Evolutionary conservation across 2,888 invertebrate genomes (phyloP).

Genomic region (Uloborus plumipes): DNA sequence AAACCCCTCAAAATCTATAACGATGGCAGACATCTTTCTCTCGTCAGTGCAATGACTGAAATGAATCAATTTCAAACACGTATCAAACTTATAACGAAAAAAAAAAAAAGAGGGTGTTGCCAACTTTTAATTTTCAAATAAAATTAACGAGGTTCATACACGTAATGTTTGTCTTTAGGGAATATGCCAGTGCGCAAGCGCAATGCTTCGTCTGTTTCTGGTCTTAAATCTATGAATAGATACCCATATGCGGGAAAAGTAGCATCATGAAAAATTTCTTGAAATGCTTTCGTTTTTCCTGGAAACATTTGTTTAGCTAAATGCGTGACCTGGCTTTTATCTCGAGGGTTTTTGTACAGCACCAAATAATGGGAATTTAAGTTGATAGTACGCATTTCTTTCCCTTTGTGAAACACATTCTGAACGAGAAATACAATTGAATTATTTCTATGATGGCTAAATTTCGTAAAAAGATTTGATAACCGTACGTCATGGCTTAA

Average conservation of each 20-base stretch:
- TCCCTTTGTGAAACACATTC: conserved; percentile 23
- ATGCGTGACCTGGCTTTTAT: conserved; percentile 8
- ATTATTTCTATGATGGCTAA: conserved; percentile 28
- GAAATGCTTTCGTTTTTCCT: conserved; percentile 15
- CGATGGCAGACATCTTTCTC: background rate
- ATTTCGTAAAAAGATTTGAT: conserved; percentile 26
- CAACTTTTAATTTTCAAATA: no score
- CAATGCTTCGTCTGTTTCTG: background rate
- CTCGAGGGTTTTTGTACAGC: conserved; percentile 8
- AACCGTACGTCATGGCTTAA: conserved; percentile 1
- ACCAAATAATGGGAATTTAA: conserved; percentile 25
- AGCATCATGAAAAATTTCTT: conserved; percentile 15
- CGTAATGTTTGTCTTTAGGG: conserved; percentile 9
- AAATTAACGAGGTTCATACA: conserved; percentile 16
- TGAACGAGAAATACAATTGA: conserved; percentile 19
- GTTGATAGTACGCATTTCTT: conserved; percentile 22
- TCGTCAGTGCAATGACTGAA: background rate
- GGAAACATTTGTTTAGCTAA: conserved; percentile 13
- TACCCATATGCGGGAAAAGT: background rate
- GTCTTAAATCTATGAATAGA: conserved; percentile 8
- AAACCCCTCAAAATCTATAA: background rate
- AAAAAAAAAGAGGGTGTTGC: no score
- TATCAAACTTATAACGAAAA: no score
- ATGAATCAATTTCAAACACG: no score
- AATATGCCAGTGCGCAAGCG: conserved; percentile 9